Evolutionary conservation across 2,797 vertebrate species (phyloP).

Genomic region (Uromys caudimaculatus): DNA sequence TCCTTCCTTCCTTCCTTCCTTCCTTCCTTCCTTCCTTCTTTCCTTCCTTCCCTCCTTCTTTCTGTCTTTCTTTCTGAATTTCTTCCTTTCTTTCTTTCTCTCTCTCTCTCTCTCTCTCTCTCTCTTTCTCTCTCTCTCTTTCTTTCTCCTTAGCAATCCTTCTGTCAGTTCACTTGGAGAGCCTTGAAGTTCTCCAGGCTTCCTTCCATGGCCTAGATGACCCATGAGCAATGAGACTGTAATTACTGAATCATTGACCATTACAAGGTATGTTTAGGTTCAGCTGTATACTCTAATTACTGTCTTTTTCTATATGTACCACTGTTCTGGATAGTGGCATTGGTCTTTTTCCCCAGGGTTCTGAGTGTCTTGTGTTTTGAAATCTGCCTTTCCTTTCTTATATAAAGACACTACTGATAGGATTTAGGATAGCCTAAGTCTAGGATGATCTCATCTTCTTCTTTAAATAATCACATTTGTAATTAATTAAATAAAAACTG

Average conservation of each 20-base stretch:
- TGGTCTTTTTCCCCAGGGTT: not conserved
- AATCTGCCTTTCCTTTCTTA: constrained; percentile 28
- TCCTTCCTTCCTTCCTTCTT: no score
- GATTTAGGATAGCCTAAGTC: constrained; percentile 17
- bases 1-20: no score
- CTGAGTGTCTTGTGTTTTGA: constrained; percentile 7
- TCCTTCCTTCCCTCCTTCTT: no score
- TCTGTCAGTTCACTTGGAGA: constrained; percentile 17
- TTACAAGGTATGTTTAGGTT: not conserved
- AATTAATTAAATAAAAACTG: not conserved
- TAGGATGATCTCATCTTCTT: not conserved
- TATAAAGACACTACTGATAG: not conserved
- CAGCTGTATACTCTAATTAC: not conserved
- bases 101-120: no score
- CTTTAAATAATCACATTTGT: no score
- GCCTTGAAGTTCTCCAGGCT: not conserved
- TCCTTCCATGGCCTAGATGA: not conserved
- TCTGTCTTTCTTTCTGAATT: no score
- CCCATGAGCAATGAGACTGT: not conserved
- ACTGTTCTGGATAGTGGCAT: not conserved
- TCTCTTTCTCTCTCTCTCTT: not conserved
- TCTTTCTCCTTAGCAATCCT: not conserved
- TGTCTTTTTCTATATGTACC: constrained; percentile 13
- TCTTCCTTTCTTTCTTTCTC: no score
- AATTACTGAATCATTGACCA: constrained; percentile 5